These are phyloP conservation scores for Alcedo atthis DNA, from an alignment of 2,797 vertebrate species.

Conservation along the genomic window DNA sequence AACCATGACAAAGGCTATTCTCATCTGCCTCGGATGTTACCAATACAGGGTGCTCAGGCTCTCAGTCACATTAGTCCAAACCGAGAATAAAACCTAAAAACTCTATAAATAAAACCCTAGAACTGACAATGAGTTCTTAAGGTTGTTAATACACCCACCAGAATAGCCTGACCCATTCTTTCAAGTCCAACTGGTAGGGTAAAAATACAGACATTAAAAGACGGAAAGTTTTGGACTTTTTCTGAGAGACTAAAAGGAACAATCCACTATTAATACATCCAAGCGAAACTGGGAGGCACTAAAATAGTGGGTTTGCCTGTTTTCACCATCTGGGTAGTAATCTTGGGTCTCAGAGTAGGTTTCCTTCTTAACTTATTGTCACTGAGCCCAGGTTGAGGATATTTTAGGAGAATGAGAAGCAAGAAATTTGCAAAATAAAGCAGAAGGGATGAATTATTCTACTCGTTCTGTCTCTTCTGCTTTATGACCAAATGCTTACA, in stretches of 20 bases:
- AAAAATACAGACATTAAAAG: background rate
- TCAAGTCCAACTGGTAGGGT: rapidly evolving
- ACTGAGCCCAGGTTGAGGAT: background rate
- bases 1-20: background rate
- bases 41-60: background rate
- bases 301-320: background rate
- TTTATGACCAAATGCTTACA: background rate
- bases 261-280: rapidly evolving
- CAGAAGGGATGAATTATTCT: background rate
- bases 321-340: background rate
- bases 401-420: background rate
- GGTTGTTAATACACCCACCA: background rate
- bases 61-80: background rate
- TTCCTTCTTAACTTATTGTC: background rate
- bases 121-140: background rate
- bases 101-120: background rate
- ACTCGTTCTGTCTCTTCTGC: background rate
- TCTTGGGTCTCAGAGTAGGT: background rate
- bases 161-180: background rate
- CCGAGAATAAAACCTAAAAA: background rate
- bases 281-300: background rate
- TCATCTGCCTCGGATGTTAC: background rate
- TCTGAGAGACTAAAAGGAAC: background rate
- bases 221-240: background rate
- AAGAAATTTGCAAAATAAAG: background rate